Percentiles rank a stretch among this genome's conserved stretches.
Conservation (phyloP, 1,140 invertebrate species). For the Centruroides vittatus region DNA sequence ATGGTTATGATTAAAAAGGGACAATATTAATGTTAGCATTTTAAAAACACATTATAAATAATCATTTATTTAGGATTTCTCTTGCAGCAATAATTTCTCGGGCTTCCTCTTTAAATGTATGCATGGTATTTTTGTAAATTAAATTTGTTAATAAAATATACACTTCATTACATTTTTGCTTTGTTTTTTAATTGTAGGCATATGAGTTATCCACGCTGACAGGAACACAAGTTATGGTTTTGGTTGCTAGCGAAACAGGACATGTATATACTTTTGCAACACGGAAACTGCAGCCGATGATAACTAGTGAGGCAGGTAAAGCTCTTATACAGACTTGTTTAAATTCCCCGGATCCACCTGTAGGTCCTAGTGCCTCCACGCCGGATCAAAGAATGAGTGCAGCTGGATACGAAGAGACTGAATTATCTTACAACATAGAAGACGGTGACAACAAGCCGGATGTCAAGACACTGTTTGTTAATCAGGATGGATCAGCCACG, state of each 20-base stretch:
- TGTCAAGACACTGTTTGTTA: no score
- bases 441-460: constrained; percentile 24
- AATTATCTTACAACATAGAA: constrained; percentile 82
- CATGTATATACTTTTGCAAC: constrained; percentile 99
- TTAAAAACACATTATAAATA: no score
- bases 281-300: constrained; percentile 97
- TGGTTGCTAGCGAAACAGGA: constrained; percentile 88
- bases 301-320: constrained; percentile 95
- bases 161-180: no score
- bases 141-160: no score
- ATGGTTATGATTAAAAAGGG: no score
- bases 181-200: constrained; percentile 7
- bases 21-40: no score
- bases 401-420: constrained; percentile 94
- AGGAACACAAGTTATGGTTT: constrained; percentile 94
- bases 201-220: constrained; percentile 95
- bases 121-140: no score
- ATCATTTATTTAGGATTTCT: no score
- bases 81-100: no score
- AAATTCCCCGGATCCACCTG: constrained; percentile 80
- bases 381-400: constrained; percentile 89
- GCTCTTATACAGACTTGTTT: constrained; percentile 96
- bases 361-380: constrained; percentile 33
- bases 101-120: no score
- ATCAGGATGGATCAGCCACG: no score